Evolutionary conservation across 2,888 invertebrate genomes (phyloP), one percentile per base, ranked within the genome.

Genomic region (Drosophila barbarae): DNA sequence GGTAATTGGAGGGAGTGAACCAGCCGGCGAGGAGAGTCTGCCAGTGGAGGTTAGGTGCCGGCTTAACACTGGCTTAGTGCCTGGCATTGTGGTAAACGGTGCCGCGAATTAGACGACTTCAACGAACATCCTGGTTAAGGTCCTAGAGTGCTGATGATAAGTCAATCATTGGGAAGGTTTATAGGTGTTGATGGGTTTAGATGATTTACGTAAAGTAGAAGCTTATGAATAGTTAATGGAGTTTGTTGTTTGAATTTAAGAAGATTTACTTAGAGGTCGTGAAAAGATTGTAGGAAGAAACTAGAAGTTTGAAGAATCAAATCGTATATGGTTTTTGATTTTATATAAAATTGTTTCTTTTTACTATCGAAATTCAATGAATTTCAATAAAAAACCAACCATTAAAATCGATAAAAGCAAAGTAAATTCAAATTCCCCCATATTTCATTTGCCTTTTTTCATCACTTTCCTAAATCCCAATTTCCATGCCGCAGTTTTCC

Each of bases 11-110:
- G 53, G 32, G 46, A 52, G 52, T 12, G 28, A 36, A 12, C 18
- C 12, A 12, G 26, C 1, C 15, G 2, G 10, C 3, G 15, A 39
- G 10, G 26, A 10, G n/a, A 1, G 12, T 1, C 21, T 18, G 12
- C 12, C 39, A 28, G 50, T 21, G 67, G 70, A 58, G 56, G 41
- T 60, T 74, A 52, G 51, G 58, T 50, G 38, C 18, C 32, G 56
- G 38, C 61, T 76, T 74, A 80, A 36, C 76, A 68, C 50, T 49
- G 51, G 67, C 67, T 74, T 63, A 74, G 49, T 13, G 63, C 39
- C 41, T 18, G 28, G 21, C 54, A 63, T 49, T 66, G 66, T 47
- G 56, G 41, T 50, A 36, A 66, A 47, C 41, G 35, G 42, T 32
- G 12, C 39, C 18, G 47, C 49, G 35, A 66, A 47, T 65, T 49